Conservation (phyloP, 2,888 invertebrate species). For the Melanostoma scalare region DNA sequence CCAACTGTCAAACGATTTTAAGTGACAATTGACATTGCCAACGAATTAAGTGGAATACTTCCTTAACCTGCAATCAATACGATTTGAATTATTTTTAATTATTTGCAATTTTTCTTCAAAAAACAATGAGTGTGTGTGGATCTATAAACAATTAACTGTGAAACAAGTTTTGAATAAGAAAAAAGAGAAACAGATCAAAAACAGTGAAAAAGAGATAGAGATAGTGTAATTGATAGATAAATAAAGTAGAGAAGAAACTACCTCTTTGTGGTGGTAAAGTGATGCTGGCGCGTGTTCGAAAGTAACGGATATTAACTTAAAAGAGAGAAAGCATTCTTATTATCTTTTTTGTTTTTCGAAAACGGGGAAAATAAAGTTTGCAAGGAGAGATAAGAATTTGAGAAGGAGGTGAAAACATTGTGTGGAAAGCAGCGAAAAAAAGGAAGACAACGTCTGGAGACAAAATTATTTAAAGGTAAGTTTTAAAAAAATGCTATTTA, state of each 20-base stretch:
- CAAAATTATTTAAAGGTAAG: conserved; percentile 56
- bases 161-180: conserved; percentile 4
- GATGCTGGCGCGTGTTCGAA: conserved; percentile 52
- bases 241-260: conserved; percentile 1
- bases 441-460: conserved; percentile 27
- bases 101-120: not conserved
- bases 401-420: conserved; percentile 1
- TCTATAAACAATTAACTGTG: conserved; percentile 56
- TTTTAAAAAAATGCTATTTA: not conserved
- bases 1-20: conserved; percentile 21
- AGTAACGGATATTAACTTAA: conserved; percentile 47
- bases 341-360: conserved; percentile 10
- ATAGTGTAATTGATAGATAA: not conserved
- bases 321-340: conserved; percentile 23
- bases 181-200: conserved; percentile 22
- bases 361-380: conserved; percentile 2
- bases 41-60: conserved; percentile 24
- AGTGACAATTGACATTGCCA: conserved; percentile 22
- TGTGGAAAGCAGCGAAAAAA: not conserved
- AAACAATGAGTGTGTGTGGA: conserved; percentile 10
- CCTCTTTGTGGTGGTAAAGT: conserved; percentile 12
- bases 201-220: conserved; percentile 11
- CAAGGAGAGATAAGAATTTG: not conserved
- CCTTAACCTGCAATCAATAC: not conserved
- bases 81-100: not conserved